These are phyloP conservation scores for Eurytoma adleriae DNA, from an alignment of 2,888 invertebrate genomes.

Conservation along the genomic window DNA sequence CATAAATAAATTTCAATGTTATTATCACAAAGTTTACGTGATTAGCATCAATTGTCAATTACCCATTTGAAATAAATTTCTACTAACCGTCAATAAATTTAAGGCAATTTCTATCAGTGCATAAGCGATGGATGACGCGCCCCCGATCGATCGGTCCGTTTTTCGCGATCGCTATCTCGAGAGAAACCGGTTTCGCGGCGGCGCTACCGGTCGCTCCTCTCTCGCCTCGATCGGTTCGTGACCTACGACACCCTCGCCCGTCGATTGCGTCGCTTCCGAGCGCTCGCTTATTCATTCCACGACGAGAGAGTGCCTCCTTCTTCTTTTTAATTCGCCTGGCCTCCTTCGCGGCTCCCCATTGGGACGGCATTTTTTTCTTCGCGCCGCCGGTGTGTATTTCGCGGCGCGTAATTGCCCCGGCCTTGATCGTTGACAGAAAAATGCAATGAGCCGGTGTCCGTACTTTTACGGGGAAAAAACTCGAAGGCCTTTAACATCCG, in stretches of 20 bases:
- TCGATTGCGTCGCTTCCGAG: slow-evolving; percentile 16
- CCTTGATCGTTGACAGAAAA: slow-evolving; percentile 24
- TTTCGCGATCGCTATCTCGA: neutral
- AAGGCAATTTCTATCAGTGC: too few species aligned
- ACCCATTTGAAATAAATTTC: too few species aligned
- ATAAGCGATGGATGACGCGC: slow-evolving; percentile 7
- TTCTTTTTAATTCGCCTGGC: neutral
- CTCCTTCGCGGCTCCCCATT: neutral
- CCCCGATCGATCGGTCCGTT: slow-evolving; percentile 33
- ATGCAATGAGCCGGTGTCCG: neutral
- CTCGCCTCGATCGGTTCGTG: slow-evolving; percentile 17
- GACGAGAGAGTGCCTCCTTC: too few species aligned
- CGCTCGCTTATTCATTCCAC: neutral
- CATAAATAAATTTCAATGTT: too few species aligned
- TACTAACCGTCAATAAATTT: too few species aligned
- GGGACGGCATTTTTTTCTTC: slow-evolving; percentile 14
- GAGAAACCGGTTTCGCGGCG: neutral
- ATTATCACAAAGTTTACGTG: too few species aligned
- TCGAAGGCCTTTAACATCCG: slow-evolving; percentile 4
- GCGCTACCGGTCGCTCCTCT: slow-evolving; percentile 16
- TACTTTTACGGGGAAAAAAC: slow-evolving; percentile 12
- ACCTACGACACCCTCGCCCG: slow-evolving; percentile 18
- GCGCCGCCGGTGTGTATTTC: neutral
- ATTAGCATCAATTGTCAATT: too few species aligned
- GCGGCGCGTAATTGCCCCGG: slow-evolving; percentile 10